Evolutionary conservation across 2,113 vertebrate genomes (phyloP), one percentile per base, ranked within the genome.

Genomic region (Daphoenositta chrysoptera): DNA sequence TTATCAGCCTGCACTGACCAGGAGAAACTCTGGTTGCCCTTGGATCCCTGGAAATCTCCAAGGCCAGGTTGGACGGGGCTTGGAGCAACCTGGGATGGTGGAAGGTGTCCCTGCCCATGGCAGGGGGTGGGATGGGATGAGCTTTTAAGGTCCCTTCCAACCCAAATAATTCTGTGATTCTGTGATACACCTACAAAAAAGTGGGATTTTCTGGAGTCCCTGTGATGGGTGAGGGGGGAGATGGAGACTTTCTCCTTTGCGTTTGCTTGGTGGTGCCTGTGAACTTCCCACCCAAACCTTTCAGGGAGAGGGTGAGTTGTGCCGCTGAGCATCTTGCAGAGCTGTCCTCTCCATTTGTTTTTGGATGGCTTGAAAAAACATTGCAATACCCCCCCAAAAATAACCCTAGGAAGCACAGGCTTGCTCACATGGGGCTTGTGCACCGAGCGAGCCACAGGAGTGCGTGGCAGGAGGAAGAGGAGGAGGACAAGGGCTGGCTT

Each of bases 351-450:
- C 40, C 68, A 23, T 26, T 93, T 90, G 27, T 26, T 93, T 90
- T 85, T 2, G 1, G 54, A 7, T 28, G 73, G 28, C 37, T 83
- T 57, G 68, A 90, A 48, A 72, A 77, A 86, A 51, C 7, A 19
- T 23, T 89, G 47, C 31, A n/a, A 16, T 22, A 65, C 7, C 10
- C 27, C 26, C 15, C n/a, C 21, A 70, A 47, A 85, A 80, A 61
- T 21, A 56, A 5, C 27, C 53, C 26, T 26, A 11, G 70, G n/a
- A 51, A 70, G 30, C 47, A 33, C 12, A 77, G 22, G n/a, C 45
- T 71, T 16, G 4, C 26, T 92, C 13, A 3, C 0, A 7, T 0
- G 1, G 68, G 45, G 33, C 54, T 76, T 3, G 7, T 4, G 7
- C 73, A 71, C 42, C 79, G 7, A 5, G 80, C 1, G 8, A 92